Evolutionary conservation across 2,888 invertebrate genomes (phyloP).

Genomic region (Drosophila infuscata): DNA sequence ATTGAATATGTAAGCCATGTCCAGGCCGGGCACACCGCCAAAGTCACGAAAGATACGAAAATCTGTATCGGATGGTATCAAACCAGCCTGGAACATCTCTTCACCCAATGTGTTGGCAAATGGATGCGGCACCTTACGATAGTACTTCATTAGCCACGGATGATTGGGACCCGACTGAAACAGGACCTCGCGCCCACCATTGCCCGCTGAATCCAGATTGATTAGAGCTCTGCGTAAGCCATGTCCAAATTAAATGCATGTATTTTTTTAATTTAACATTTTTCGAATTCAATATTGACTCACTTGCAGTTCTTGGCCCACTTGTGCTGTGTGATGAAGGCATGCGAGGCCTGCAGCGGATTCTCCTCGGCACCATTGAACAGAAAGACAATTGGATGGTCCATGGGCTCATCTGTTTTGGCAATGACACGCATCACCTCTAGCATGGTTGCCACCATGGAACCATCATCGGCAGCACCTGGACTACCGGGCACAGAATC

Average conservation of each 20-base stretch:
- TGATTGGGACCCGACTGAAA: conserved; percentile 94
- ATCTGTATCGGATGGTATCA: conserved; percentile 90
- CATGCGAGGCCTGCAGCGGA: conserved; percentile 89
- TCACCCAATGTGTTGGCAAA: conserved; percentile 87
- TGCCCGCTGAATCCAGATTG: conserved; percentile 96
- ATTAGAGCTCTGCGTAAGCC: conserved; percentile 88
- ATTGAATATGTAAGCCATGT: conserved; percentile 91
- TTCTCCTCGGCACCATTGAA: conserved; percentile 90
- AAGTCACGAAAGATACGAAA: conserved; percentile 89
- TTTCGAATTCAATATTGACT: conserved; percentile 18
- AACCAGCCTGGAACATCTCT: conserved; percentile 88
- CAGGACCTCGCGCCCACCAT: conserved; percentile 94
- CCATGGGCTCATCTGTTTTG: conserved; percentile 84
- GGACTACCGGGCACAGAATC: conserved; percentile 95
- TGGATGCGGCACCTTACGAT: conserved; percentile 87
- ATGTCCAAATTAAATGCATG: background rate
- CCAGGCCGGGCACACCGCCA: conserved; percentile 88
- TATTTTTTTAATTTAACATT: background rate
- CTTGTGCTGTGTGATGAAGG: conserved; percentile 89
- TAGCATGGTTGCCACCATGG: conserved; percentile 88
- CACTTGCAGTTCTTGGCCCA: conserved; percentile 91
- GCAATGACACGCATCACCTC: conserved; percentile 86
- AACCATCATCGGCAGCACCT: conserved; percentile 89
- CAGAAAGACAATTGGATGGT: conserved; percentile 87
- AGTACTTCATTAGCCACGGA: conserved; percentile 88